Percentiles rank a stretch among this genome's conserved stretches.
Conservation (phyloP, 2,888 invertebrate species). For the Cylindroiulus punctatus region DNA sequence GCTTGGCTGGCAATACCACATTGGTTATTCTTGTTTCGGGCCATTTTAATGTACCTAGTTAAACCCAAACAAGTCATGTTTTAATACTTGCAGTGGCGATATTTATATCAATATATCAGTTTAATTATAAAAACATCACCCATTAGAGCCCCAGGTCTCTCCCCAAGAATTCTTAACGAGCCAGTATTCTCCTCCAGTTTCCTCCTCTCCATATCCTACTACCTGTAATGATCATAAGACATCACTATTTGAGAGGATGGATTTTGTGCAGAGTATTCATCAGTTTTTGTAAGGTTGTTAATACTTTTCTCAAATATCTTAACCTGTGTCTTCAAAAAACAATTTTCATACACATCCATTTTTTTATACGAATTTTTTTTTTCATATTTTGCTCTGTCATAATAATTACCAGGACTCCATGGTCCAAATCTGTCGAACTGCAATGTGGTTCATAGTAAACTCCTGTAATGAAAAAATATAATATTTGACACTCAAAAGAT, state of each 20-base stretch:
- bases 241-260: not conserved
- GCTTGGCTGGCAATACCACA: slow-evolving; percentile 90
- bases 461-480: slow-evolving; percentile 23
- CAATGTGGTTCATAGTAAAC: slow-evolving; percentile 49
- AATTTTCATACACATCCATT: too few species aligned
- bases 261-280: not conserved
- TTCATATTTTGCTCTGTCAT: too few species aligned
- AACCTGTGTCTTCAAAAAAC: too few species aligned
- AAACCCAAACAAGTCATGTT: slow-evolving; percentile 73
- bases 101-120: too few species aligned
- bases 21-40: slow-evolving; percentile 78
- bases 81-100: not conserved
- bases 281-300: too few species aligned
- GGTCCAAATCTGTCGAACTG: slow-evolving; percentile 48
- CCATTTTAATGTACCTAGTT: slow-evolving; percentile 82
- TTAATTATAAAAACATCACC: slow-evolving; percentile 71
- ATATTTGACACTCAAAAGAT: not conserved
- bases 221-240: not conserved
- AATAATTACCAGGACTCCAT: slow-evolving; percentile 26
- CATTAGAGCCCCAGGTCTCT: slow-evolving; percentile 83
- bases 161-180: slow-evolving; percentile 90
- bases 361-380: too few species aligned
- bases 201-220: slow-evolving; percentile 80
- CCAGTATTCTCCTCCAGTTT: slow-evolving; percentile 75
- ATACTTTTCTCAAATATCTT: too few species aligned